These are phyloP conservation scores for Rhingia rostrata DNA, from an alignment of 2,888 invertebrate genomes.

Conservation along the genomic window DNA sequence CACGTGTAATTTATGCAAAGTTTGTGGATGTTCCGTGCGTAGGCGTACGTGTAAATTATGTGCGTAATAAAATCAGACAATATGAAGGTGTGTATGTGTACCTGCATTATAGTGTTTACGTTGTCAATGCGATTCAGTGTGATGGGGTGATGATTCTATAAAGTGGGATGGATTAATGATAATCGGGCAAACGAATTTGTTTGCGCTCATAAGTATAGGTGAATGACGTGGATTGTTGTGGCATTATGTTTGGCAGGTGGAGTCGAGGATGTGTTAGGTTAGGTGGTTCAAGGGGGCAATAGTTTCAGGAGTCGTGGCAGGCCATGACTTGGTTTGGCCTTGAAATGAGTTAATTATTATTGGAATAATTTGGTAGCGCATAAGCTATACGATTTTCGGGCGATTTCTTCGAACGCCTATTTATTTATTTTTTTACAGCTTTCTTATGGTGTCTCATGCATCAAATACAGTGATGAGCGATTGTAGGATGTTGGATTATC, in stretches of 20 bases:
- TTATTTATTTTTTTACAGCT: too few species aligned
- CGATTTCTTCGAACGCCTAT: too few species aligned
- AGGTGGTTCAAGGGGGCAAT: too few species aligned
- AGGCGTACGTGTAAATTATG: constrained; percentile 44
- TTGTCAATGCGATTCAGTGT: background rate
- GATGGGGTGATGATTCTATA: constrained; percentile 8
- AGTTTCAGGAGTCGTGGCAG: too few species aligned
- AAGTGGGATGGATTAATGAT: constrained; percentile 26
- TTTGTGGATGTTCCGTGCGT: constrained; percentile 16
- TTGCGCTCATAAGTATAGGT: background rate
- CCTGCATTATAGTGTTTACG: background rate
- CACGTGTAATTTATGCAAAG: constrained; percentile 54
- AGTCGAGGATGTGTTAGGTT: too few species aligned
- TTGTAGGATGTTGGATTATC: too few species aligned
- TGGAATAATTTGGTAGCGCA: too few species aligned
- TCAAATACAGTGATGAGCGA: too few species aligned
- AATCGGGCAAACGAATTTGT: constrained; percentile 18
- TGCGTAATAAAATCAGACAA: constrained; percentile 26
- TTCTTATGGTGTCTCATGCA: too few species aligned
- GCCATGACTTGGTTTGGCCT: too few species aligned
- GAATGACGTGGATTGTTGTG: background rate
- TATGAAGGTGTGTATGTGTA: background rate
- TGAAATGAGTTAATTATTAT: too few species aligned
- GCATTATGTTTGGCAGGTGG: background rate
- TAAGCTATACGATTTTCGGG: too few species aligned